Evolutionary conservation across 1,140 invertebrate species (phyloP), one percentile per base, ranked within the genome.

Genomic region (Ptiloglossa arizonensis): DNA sequence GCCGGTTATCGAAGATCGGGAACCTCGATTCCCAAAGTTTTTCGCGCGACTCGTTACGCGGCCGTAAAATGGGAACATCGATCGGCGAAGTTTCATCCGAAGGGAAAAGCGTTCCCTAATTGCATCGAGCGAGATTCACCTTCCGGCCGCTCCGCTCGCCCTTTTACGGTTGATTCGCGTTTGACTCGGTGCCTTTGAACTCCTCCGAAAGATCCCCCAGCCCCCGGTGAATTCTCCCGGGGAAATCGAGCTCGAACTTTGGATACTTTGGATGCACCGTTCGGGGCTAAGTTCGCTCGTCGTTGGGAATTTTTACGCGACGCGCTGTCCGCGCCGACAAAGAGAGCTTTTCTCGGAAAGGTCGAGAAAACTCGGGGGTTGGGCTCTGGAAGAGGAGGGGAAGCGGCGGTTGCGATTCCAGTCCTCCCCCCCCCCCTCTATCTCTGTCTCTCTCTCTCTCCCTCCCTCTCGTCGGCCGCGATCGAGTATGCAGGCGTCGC

Each of bases 401-500:
- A n/a, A 27, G 27, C 44, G 24, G n/a, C 56, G 52, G 22, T 54
- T 69, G 17, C 24, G 22, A 63, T 38, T 38, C 35, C 4, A 5
- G 9, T 6, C 4, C 54, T 8, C 52, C 2, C 19, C 6, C 52
- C 19, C 52, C 6, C 52, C 22, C 54, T 27, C 54, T 27, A n/a
- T n/a, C n/a, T n/a, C n/a, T n/a, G n/a, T n/a, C n/a, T n/a, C n/a
- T n/a, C n/a, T n/a, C n/a, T n/a, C 54, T 27, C 54, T 27, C 54
- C 8, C 22, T 24, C 4, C 15, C 54, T 59, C n/a, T 62, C 76
- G 59, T 60, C 27, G 24, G 64, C 69, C n/a, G 5, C 85, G 90
- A 91, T 92, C 88, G 86, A 87, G 87, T 92, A 92, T 91, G 90
- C 90, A 87, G 71, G 87, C 89, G 73, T 90, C 88, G 89, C 89